phyloP scores from a whole-genome alignment of 2,113 vertebrate species.

The Garra rufa region DNA sequence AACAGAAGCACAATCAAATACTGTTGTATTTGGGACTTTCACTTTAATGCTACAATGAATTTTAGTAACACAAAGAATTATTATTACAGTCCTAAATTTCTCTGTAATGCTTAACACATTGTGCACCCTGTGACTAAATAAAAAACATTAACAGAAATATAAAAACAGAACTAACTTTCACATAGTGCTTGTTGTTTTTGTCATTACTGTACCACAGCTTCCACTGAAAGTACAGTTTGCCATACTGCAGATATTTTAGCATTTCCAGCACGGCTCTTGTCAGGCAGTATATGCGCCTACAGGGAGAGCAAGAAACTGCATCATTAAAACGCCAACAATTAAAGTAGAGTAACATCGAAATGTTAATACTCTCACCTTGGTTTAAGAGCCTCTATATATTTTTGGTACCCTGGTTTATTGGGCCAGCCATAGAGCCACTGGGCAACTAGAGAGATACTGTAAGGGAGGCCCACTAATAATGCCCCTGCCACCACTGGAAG shows the following conservation, averaged over 20 bases:
- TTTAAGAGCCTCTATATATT: constrained; percentile 76
- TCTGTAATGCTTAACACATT: neutral
- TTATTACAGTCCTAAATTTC: neutral
- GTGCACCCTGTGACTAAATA: neutral
- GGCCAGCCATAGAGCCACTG: constrained; percentile 78
- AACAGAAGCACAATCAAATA: neutral
- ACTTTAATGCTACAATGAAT: neutral
- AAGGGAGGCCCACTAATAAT: constrained; percentile 69
- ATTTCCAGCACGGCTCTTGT: constrained; percentile 71
- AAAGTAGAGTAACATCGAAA: neutral
- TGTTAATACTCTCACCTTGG: constrained; percentile 65
- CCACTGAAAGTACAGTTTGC: constrained; percentile 72
- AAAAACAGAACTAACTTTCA: constrained; percentile 68
- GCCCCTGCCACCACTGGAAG: constrained; percentile 66
- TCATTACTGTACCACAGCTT: constrained; percentile 73
- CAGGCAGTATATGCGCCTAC: constrained; percentile 72
- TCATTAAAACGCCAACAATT: neutral
- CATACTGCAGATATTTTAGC: constrained; percentile 74
- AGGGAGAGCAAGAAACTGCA: constrained; percentile 4
- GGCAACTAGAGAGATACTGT: constrained; percentile 67
- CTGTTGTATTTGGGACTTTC: neutral
- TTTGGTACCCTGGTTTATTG: constrained; percentile 71
- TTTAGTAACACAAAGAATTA: neutral
- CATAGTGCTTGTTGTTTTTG: constrained; percentile 67
- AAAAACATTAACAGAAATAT: neutral